Base-by-base conservation (phyloP, 2,888 invertebrate genomes). In the Hypolimnas misippus region DNA sequence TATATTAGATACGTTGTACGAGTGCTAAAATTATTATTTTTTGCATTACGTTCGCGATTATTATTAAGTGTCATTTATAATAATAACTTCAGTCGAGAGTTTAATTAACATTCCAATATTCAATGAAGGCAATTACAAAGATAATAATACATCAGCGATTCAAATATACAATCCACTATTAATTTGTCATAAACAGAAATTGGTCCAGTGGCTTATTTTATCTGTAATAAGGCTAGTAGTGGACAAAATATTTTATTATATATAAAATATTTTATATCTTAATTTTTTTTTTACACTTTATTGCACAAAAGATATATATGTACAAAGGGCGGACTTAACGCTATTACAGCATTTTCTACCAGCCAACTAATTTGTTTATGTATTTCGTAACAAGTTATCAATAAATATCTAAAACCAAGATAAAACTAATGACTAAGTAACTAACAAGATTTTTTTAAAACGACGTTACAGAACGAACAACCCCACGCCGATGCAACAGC, bases 401-500 rank as follows among this genome's bases (percentile, higher is more conserved):
- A n/a, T n/a, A n/a, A n/a, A n/a, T n/a, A n/a, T n/a, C n/a, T n/a
- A n/a, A n/a, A n/a, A n/a, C n/a, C n/a, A n/a, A n/a, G n/a, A n/a
- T n/a, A n/a, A n/a, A 29, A 29, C 29, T 29, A 29, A 29, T 29
- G 29, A 29, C 10, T 33, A 38, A 12, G n/a, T n/a, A 4, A 38
- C 12, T 1, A 3, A n/a, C 12, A n/a, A n/a, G n/a, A 3, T 38
- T 38, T 0, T 35, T 8, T 38, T 3, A 38, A 25, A 25, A 25
- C 5, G 5, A 3, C 4, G n/a, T 86, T 86, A 4, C 82, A 92
- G 92, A 79, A 87, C 87, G 58, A 84, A 78, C 61, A 93, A 93
- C 71, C 84, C 92, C 51, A 80, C 90, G 64, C 87, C 90, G 55
- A 86, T 90, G 86, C 89, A 92, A 74, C 89, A 92, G 80, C 75